Evolutionary conservation across 2,888 invertebrate genomes (phyloP).

Genomic region (Yponomeuta evonymella): DNA sequence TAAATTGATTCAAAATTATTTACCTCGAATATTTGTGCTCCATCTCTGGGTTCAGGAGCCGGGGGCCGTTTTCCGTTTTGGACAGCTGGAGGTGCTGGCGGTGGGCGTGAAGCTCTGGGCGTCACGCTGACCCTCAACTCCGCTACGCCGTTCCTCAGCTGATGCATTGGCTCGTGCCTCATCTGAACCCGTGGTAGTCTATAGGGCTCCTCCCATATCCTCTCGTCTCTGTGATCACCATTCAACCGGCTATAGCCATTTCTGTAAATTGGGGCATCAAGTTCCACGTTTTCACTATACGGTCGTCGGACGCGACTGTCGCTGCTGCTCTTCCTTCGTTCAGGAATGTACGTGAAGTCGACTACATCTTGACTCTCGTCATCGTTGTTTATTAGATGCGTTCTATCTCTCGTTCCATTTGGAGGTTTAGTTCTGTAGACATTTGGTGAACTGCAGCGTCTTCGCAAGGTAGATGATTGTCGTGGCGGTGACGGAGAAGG

Average conservation of each 20-base stretch:
- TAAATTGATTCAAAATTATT: neutral
- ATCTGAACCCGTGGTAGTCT: constrained; percentile 60
- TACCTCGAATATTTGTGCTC: constrained; percentile 62
- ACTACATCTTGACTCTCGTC: constrained; percentile 63
- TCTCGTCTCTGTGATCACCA: constrained; percentile 38
- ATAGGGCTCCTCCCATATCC: constrained; percentile 67
- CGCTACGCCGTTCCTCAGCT: constrained; percentile 57
- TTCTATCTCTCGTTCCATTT: constrained; percentile 43
- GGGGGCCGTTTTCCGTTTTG: constrained; percentile 46
- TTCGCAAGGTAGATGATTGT: constrained; percentile 52
- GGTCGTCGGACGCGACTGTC: constrained; percentile 56
- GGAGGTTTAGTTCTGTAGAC: constrained; percentile 57
- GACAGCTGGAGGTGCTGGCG: constrained; percentile 50
- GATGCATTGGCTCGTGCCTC: constrained; percentile 58
- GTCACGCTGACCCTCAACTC: constrained; percentile 64
- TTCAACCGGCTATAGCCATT: constrained; percentile 58
- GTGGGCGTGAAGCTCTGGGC: constrained; percentile 57
- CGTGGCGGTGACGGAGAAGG: constrained; percentile 58
- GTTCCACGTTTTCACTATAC: constrained; percentile 67
- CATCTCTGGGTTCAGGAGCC: constrained; percentile 62
- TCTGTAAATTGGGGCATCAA: constrained; percentile 52
- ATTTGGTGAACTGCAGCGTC: constrained; percentile 67
- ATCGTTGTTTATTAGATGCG: constrained; percentile 52
- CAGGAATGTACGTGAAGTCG: constrained; percentile 51
- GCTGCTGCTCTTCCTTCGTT: constrained; percentile 48